These are phyloP conservation scores for Pocillopora meandrina DNA, from an alignment of 92 coral and sea anemone genomes.

Conservation along the genomic window DNA sequence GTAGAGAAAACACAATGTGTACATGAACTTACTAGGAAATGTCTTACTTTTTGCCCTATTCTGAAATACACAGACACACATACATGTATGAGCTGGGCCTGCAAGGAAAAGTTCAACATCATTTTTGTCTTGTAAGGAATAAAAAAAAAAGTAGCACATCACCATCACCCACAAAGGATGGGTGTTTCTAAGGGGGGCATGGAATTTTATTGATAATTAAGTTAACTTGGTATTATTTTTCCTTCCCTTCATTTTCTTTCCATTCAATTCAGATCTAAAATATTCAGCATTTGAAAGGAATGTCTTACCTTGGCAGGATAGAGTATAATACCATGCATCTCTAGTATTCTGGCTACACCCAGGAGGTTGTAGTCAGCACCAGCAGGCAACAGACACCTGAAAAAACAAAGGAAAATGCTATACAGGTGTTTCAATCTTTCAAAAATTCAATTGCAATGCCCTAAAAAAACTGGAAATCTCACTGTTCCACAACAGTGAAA, in stretches of 20 bases:
- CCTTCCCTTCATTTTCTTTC: too few species aligned
- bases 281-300: too few species aligned
- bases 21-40: slow-evolving; percentile 75
- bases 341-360: slow-evolving; percentile 96
- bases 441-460: too few species aligned
- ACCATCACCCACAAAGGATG: neutral
- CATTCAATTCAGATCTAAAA: neutral
- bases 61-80: slow-evolving; percentile 95
- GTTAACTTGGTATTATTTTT: too few species aligned
- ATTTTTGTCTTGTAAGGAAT: slow-evolving; percentile 81
- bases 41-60: slow-evolving; percentile 94
- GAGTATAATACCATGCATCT: slow-evolving; percentile 93
- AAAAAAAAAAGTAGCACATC: neutral
- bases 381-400: slow-evolving; percentile 84
- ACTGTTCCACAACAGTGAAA: too few species aligned
- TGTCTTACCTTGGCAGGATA: slow-evolving; percentile 87
- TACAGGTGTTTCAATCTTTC: neutral
- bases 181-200: too few species aligned
- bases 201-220: too few species aligned
- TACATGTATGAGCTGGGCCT: slow-evolving; percentile 66
- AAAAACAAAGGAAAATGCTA: neutral
- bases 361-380: slow-evolving; percentile 96
- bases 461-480: too few species aligned
- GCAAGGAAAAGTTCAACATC: slow-evolving; percentile 84
- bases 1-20: neutral